A percentile compares a stretch with the other conserved stretches of the same genome.
Evolutionary conservation across 2,797 vertebrate genomes (phyloP).

Genomic region (Oreochromis grahami): DNA sequence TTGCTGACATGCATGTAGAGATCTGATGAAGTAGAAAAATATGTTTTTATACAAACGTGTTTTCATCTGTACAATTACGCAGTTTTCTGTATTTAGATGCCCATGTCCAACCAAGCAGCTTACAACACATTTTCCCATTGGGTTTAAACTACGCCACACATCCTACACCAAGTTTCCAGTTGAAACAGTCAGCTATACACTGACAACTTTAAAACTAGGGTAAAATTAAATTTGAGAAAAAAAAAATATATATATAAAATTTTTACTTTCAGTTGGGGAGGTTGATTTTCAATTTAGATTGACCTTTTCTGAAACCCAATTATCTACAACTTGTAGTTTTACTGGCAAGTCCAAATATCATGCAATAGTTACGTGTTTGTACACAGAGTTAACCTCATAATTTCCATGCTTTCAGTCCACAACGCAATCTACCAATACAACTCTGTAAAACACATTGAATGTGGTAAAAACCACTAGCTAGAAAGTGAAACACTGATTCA

Average conservation of each 20-base stretch:
- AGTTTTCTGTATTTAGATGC: slow-evolving; percentile 74
- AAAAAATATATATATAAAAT: fast-evolving
- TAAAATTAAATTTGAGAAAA: not conserved
- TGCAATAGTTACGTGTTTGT: slow-evolving; percentile 67
- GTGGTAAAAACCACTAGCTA: slow-evolving; percentile 54
- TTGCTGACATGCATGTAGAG: slow-evolving; percentile 99
- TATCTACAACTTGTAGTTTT: slow-evolving; percentile 4
- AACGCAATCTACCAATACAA: slow-evolving; percentile 35
- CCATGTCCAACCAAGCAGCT: slow-evolving; percentile 74
- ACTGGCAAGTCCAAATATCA: slow-evolving; percentile 62
- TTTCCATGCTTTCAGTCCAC: slow-evolving; percentile 68
- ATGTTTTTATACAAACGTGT: slow-evolving; percentile 95
- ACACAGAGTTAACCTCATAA: slow-evolving; percentile 62
- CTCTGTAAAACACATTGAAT: slow-evolving; percentile 34
- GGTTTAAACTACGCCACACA: slow-evolving; percentile 62
- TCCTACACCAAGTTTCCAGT: slow-evolving; percentile 72
- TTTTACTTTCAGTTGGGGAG: slow-evolving; percentile 18
- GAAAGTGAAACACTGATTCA: slow-evolving; percentile 40
- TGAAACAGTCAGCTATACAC: slow-evolving; percentile 65
- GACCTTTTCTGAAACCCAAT: not conserved
- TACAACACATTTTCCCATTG: slow-evolving; percentile 68
- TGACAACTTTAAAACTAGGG: slow-evolving; percentile 40
- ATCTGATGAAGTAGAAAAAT: slow-evolving; percentile 98
- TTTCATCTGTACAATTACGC: slow-evolving; percentile 83
- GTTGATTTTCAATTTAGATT: not conserved